A percentile compares a stretch with the other conserved stretches of the same genome.
Evolutionary conservation across 2,888 invertebrate genomes (phyloP).

Genomic region (Pammene aurita): DNA sequence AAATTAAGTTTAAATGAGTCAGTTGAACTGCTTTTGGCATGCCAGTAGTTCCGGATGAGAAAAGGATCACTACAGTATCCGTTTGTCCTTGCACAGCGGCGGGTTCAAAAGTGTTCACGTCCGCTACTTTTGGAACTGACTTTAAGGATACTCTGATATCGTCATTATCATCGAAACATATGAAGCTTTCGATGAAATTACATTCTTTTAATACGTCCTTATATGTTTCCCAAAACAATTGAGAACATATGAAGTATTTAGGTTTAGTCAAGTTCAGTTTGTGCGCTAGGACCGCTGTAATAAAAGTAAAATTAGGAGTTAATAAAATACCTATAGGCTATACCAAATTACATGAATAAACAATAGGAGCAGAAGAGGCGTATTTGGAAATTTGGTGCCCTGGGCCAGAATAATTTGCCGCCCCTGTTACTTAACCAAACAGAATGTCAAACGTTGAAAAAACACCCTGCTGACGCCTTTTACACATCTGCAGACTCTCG

Average conservation of each 20-base stretch:
- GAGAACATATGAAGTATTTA: constrained; percentile 85
- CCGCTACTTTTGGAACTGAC: constrained; percentile 52
- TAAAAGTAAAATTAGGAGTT: constrained; percentile 9
- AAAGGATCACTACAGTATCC: constrained; percentile 76
- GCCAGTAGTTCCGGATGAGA: constrained; percentile 88
- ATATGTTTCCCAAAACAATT: constrained; percentile 72
- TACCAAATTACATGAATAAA: too few relatives aligned
- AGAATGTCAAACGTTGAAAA: too few relatives aligned
- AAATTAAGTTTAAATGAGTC: constrained; percentile 82
- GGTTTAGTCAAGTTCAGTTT: constrained; percentile 86
- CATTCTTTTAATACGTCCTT: constrained; percentile 55
- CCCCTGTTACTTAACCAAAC: too few relatives aligned
- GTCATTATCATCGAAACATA: constrained; percentile 57
- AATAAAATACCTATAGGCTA: background rate
- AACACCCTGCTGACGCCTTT: too few relatives aligned
- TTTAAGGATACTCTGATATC: constrained; percentile 52
- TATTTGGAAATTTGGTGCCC: too few relatives aligned
- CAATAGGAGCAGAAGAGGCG: too few relatives aligned
- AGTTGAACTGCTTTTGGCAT: constrained; percentile 86
- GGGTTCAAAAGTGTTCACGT: constrained; percentile 68
- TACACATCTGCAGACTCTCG: too few relatives aligned
- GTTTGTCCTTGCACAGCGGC: constrained; percentile 69
- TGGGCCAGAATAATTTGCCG: too few relatives aligned
- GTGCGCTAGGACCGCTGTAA: constrained; percentile 85
- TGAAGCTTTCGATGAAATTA: constrained; percentile 57